A percentile compares a stretch with the other conserved stretches of the same genome.
phyloP scores from a whole-genome alignment of 2,888 invertebrate genomes.

The Caenorhabditis sp. region DNA sequence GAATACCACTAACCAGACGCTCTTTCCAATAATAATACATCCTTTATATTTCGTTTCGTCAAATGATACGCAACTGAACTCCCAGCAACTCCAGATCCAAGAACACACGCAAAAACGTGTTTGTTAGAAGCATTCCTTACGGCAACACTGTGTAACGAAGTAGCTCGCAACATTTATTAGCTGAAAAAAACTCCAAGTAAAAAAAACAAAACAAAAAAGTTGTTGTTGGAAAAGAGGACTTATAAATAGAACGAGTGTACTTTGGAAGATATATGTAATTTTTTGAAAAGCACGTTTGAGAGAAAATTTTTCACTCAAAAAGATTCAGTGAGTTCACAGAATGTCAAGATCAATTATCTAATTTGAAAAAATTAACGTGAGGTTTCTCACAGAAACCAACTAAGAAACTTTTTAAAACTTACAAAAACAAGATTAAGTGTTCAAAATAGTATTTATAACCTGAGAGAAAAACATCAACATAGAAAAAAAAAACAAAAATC shows the following conservation, averaged over 20 bases:
- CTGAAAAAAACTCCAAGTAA: slow-evolving; percentile 8
- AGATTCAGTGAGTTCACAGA: not conserved
- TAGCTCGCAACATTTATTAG: slow-evolving; percentile 32
- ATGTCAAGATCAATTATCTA: not conserved
- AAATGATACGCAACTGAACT: slow-evolving; percentile 73
- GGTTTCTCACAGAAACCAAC: too few species aligned
- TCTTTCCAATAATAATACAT: slow-evolving; percentile 58
- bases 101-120: slow-evolving; percentile 63
- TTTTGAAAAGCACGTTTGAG: not conserved
- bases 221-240: not conserved
- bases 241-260: slow-evolving; percentile 1
- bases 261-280: not conserved
- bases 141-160: slow-evolving; percentile 12
- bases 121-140: slow-evolving; percentile 31
- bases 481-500: not conserved
- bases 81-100: slow-evolving; percentile 73
- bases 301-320: not conserved
- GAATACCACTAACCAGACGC: slow-evolving; percentile 40
- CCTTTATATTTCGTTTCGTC: slow-evolving; percentile 71
- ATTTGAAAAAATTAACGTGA: too few species aligned
- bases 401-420: too few species aligned
- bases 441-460: not conserved
- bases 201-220: not conserved
- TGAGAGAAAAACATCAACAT: not conserved
- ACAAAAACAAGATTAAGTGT: not conserved